Conservation (phyloP, 2,113 vertebrate species). For the Oriolus oriolus region DNA sequence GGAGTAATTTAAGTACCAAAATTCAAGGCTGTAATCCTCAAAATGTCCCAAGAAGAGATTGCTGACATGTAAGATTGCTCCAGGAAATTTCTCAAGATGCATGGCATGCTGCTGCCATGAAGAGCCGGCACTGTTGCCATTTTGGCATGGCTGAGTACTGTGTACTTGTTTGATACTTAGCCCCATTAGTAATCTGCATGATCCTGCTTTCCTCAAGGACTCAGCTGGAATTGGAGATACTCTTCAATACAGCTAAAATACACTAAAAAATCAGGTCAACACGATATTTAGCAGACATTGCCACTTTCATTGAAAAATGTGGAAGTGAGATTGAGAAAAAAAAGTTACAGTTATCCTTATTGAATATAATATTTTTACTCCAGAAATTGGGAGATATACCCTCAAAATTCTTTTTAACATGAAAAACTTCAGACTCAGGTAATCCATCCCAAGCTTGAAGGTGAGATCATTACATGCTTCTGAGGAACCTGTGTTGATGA, state of each 20-base stretch:
- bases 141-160: not conserved
- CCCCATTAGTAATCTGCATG: not conserved
- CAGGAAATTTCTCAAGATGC: not conserved
- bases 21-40: not conserved
- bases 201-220: not conserved
- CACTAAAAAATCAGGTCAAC: not conserved
- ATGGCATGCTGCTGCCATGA: not conserved
- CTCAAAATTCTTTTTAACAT: not conserved
- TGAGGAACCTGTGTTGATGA: not conserved
- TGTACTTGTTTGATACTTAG: not conserved
- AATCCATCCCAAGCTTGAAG: not conserved
- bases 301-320: not conserved
- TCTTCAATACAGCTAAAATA: not conserved
- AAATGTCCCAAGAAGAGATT: not conserved
- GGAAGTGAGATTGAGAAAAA: not conserved
- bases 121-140: not conserved
- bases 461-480: not conserved
- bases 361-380: not conserved
- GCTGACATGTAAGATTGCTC: not conserved
- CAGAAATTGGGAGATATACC: not conserved
- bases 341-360: not conserved
- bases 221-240: not conserved
- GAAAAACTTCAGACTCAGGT: not conserved
- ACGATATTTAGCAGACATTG: not conserved
- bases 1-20: not conserved